Percentiles rank a stretch among this genome's conserved stretches.
Conservation (phyloP, 2,888 invertebrate species). For the Cataglyphis albicans region DNA sequence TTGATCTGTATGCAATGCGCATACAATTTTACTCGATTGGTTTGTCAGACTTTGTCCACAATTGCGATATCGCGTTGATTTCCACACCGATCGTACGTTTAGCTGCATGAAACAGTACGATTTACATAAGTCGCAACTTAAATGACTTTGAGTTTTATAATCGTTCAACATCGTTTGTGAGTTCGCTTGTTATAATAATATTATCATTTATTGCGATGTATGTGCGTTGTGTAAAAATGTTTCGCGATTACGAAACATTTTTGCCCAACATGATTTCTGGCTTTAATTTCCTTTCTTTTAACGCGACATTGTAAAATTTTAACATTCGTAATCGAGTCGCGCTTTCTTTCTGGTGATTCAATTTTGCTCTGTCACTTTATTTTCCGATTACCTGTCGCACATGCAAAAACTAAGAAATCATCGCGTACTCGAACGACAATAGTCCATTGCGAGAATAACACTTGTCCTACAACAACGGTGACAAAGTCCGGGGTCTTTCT, state of each 20-base stretch:
- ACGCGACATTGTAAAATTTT: not conserved
- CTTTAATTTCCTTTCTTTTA: not conserved
- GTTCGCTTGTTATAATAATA: not conserved
- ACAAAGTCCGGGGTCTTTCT: slow-evolving; percentile 6
- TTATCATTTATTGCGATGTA: not conserved
- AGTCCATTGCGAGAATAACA: not conserved
- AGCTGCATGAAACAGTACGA: not conserved
- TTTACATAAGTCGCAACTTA: not conserved
- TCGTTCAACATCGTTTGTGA: not conserved
- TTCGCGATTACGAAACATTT: not conserved
- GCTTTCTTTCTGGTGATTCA: not conserved
- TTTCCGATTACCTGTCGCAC: not conserved
- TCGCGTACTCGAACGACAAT: not conserved
- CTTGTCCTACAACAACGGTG: not conserved
- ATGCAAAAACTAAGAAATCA: slow-evolving; percentile 30
- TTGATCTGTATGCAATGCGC: not conserved
- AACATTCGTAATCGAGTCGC: not conserved
- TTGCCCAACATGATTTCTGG: not conserved
- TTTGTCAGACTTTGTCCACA: not conserved
- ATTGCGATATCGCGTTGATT: not conserved
- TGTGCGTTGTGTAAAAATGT: not conserved
- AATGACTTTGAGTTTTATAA: not conserved
- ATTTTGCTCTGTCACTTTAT: too few species aligned
- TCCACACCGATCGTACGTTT: not conserved
- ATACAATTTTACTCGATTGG: not conserved